Evolutionary conservation across 2,888 invertebrate species (phyloP).

Genomic region (Frankliniella intonsa): DNA sequence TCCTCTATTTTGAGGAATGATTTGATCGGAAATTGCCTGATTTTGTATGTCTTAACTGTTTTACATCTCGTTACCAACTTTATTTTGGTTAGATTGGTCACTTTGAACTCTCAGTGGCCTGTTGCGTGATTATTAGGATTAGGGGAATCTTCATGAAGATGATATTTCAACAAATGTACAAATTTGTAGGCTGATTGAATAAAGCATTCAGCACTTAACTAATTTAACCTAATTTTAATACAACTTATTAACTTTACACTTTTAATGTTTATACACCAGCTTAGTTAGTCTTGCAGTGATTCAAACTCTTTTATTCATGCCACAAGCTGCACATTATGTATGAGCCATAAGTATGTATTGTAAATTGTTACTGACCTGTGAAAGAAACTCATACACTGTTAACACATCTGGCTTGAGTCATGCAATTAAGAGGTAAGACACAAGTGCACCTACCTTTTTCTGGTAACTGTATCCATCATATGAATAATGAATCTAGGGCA

Average conservation of each 20-base stretch:
- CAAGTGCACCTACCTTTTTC: background rate
- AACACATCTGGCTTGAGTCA: background rate
- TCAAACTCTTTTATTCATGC: background rate
- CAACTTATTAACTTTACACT: background rate
- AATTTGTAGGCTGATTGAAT: conserved; percentile 17
- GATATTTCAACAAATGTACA: conserved; percentile 23
- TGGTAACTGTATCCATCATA: background rate
- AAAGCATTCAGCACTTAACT: background rate
- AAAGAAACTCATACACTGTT: background rate
- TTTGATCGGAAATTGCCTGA: too few species aligned
- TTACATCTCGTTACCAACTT: too few species aligned
- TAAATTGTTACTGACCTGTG: background rate
- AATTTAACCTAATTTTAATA: background rate
- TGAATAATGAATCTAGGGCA: background rate
- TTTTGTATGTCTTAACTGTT: too few species aligned
- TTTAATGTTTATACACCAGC: background rate
- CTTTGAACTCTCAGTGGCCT: too few species aligned
- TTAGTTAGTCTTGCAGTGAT: background rate
- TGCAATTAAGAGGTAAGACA: too few species aligned
- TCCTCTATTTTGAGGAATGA: too few species aligned
- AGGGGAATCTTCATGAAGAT: conserved; percentile 24
- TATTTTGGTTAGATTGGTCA: too few species aligned
- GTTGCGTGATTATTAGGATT: background rate
- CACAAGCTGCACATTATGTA: background rate
- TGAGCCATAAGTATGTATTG: background rate